A percentile compares a stretch with the other conserved stretches of the same genome.
Conservation (phyloP, 92 coral and sea anemone species). For the Porites evermanni region DNA sequence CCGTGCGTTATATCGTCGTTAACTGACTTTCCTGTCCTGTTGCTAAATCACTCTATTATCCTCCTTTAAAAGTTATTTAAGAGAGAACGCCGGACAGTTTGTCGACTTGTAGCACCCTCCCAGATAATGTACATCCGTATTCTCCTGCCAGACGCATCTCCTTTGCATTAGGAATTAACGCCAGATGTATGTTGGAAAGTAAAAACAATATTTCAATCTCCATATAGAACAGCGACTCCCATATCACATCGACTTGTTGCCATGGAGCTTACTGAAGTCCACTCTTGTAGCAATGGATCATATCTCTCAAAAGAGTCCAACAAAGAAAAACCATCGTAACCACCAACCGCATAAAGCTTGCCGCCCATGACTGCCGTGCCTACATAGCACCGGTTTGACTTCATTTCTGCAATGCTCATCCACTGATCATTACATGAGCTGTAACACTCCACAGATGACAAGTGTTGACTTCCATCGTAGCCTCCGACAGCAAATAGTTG, state of each 20-base stretch:
- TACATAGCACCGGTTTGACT: constrained; percentile 91
- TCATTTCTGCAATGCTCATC: constrained; percentile 83
- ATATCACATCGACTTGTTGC: constrained; percentile 92
- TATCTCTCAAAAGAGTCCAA: constrained; percentile 83
- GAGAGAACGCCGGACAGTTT: no score
- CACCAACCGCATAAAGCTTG: constrained; percentile 92
- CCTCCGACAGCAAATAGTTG: constrained; percentile 96
- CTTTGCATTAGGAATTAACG: background rate
- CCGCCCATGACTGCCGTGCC: constrained; percentile 92
- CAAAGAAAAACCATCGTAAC: constrained; percentile 89
- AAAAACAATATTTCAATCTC: constrained; percentile 40
- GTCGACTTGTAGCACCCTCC: no score
- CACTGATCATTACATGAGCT: constrained; percentile 96
- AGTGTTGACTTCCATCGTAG: constrained; percentile 93
- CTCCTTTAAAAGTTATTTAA: no score
- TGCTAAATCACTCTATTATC: no score
- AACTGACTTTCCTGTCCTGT: no score
- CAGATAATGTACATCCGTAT: no score
- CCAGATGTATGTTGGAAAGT: background rate
- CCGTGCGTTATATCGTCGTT: no score
- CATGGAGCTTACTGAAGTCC: constrained; percentile 84
- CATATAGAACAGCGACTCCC: constrained; percentile 91
- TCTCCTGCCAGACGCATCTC: no score
- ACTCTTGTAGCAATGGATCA: constrained; percentile 78
- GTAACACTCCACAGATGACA: constrained; percentile 93